Conservation (phyloP, 2,888 invertebrate genomes). For the Pterostichus niger region DNA sequence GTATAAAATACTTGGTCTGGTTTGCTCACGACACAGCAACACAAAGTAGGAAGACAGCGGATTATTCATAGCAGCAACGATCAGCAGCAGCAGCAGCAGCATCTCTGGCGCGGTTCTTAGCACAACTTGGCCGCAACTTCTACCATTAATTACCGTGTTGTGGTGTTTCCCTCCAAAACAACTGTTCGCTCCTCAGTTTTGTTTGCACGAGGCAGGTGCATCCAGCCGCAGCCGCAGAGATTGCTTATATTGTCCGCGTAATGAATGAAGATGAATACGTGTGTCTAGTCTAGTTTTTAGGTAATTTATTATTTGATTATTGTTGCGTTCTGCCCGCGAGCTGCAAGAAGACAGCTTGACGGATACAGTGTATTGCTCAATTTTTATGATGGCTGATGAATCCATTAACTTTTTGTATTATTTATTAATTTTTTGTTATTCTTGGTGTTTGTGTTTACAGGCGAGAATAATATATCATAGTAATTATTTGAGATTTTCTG, state of each 20-base stretch:
- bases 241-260: slow-evolving; percentile 47
- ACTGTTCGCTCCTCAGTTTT: slow-evolving; percentile 20
- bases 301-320: slow-evolving; percentile 50
- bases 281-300: slow-evolving; percentile 50
- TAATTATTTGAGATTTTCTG: slow-evolving; percentile 28
- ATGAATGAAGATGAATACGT: slow-evolving; percentile 49
- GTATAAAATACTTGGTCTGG: too few relatives aligned
- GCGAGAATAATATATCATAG: slow-evolving; percentile 42
- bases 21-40: too few relatives aligned
- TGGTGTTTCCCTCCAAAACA: slow-evolving; percentile 39
- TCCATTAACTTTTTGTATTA: slow-evolving; percentile 39
- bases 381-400: slow-evolving; percentile 34
- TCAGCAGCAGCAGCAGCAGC: too few relatives aligned
- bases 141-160: slow-evolving; percentile 40
- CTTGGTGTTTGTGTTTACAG: slow-evolving; percentile 27
- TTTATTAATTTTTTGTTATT: slow-evolving; percentile 25
- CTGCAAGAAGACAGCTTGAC: slow-evolving; percentile 26
- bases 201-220: slow-evolving; percentile 26
- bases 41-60: too few relatives aligned
- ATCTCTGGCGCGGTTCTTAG: too few relatives aligned
- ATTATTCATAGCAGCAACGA: too few relatives aligned
- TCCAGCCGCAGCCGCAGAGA: slow-evolving; percentile 2
- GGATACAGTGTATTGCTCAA: slow-evolving; percentile 35
- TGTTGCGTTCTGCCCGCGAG: neutral
- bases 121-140: slow-evolving; percentile 31